Evolutionary conservation across 2,113 vertebrate genomes (phyloP).

Genomic region (Rutilus rutilus): DNA sequence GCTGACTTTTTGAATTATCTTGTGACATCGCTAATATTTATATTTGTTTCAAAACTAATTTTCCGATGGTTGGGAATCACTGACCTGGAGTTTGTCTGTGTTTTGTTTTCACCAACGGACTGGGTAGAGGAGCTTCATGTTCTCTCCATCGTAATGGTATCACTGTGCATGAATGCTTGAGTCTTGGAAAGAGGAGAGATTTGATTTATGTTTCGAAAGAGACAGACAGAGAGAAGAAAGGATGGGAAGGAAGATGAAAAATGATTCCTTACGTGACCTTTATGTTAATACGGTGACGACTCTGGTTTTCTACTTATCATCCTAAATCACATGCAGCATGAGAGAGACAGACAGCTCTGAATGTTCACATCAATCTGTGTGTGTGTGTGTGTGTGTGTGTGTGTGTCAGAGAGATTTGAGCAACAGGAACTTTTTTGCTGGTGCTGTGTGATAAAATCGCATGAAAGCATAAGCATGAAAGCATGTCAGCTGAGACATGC

Average conservation of each 20-base stretch:
- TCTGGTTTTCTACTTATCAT: constrained; percentile 40
- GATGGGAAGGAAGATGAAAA: constrained; percentile 27
- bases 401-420: constrained; percentile 33
- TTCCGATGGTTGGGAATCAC: not conserved
- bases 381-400: constrained; percentile 39
- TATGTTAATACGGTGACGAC: constrained; percentile 35
- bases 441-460: constrained; percentile 41
- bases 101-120: not conserved
- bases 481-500: constrained; percentile 27
- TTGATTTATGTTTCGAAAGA: constrained; percentile 25
- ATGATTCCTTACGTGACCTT: constrained; percentile 49
- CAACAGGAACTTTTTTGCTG: constrained; percentile 26
- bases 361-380: constrained; percentile 25
- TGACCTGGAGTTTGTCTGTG: not conserved
- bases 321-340: constrained; percentile 35
- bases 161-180: constrained; percentile 14
- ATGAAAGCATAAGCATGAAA: constrained; percentile 34
- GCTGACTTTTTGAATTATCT: not conserved
- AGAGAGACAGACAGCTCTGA: constrained; percentile 48
- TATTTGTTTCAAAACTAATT: not conserved
- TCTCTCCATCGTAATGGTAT: constrained; percentile 19
- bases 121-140: not conserved
- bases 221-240: not conserved
- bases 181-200: constrained; percentile 1
- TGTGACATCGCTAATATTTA: not conserved